Percentiles rank a stretch among this genome's conserved stretches.
Evolutionary conservation across 2,113 vertebrate genomes (phyloP).

Genomic region (Neotoma lepida): DNA sequence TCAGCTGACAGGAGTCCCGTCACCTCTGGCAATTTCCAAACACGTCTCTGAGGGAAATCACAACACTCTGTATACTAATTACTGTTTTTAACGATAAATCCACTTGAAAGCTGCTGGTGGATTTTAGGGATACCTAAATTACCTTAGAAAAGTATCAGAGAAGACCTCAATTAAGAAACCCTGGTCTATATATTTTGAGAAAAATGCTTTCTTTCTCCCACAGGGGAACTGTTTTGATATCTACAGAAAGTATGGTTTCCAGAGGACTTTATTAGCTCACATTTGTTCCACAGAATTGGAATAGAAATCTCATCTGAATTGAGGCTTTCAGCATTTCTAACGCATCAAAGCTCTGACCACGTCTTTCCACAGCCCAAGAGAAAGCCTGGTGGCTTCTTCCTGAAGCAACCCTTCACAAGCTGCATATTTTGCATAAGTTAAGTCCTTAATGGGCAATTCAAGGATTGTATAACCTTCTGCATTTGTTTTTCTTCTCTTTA

Average conservation of each 20-base stretch:
- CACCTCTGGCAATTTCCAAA: not conserved
- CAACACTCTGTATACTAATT: not conserved
- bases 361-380: slow-evolving; percentile 45
- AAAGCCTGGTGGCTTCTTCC: slow-evolving; percentile 5
- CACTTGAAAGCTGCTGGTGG: not conserved
- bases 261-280: not conserved
- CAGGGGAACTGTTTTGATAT: not conserved
- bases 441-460: slow-evolving; percentile 62
- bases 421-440: slow-evolving; percentile 69
- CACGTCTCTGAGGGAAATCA: not conserved
- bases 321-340: slow-evolving; percentile 10
- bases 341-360: not conserved
- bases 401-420: slow-evolving; percentile 7
- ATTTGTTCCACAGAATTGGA: slow-evolving; percentile 23
- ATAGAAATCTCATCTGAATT: slow-evolving; percentile 13
- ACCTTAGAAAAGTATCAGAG: not conserved
- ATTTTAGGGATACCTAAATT: not conserved
- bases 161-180: not conserved
- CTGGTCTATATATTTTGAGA: not conserved
- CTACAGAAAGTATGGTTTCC: not conserved
- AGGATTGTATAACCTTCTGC: slow-evolving; percentile 43
- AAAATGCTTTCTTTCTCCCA: not conserved
- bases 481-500: slow-evolving; percentile 72
- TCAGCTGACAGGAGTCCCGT: not conserved
- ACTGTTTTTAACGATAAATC: slow-evolving; percentile 16